These are phyloP conservation scores for Melanocharis versteri DNA, from an alignment of 2,113 vertebrate species.

Conservation along the genomic window DNA sequence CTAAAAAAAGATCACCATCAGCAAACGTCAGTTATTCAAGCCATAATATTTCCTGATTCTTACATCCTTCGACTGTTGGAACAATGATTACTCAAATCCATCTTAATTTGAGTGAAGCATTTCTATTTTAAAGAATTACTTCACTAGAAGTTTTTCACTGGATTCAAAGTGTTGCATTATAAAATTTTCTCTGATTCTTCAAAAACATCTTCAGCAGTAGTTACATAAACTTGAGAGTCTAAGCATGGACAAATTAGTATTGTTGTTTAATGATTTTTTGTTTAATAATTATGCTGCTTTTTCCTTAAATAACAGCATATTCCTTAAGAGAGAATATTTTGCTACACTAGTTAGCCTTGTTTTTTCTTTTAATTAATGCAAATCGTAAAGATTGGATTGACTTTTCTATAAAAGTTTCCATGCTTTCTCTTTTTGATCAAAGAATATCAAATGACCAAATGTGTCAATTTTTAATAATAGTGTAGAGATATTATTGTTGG, in stretches of 20 bases:
- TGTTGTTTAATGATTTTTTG: background rate
- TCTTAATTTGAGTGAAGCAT: background rate
- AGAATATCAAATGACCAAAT: background rate
- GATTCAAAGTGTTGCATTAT: background rate
- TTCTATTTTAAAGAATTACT: background rate
- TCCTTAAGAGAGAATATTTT: background rate
- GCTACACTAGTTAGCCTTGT: background rate
- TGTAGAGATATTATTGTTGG: background rate
- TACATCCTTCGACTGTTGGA: background rate
- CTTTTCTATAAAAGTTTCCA: background rate
- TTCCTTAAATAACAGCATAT: background rate
- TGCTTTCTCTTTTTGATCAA: background rate
- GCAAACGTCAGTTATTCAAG: background rate
- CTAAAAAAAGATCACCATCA: background rate
- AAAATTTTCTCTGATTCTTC: background rate
- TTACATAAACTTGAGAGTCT: background rate
- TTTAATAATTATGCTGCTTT: background rate
- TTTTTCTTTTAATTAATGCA: background rate
- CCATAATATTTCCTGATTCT: background rate
- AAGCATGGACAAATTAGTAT: background rate
- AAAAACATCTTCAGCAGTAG: background rate
- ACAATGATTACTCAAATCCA: background rate
- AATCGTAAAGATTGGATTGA: background rate
- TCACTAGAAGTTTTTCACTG: background rate
- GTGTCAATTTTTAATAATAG: background rate